Evolutionary conservation across 2,888 invertebrate species (phyloP), one percentile per base, ranked within the genome.

Genomic region (Drosophila multiciliata): DNA sequence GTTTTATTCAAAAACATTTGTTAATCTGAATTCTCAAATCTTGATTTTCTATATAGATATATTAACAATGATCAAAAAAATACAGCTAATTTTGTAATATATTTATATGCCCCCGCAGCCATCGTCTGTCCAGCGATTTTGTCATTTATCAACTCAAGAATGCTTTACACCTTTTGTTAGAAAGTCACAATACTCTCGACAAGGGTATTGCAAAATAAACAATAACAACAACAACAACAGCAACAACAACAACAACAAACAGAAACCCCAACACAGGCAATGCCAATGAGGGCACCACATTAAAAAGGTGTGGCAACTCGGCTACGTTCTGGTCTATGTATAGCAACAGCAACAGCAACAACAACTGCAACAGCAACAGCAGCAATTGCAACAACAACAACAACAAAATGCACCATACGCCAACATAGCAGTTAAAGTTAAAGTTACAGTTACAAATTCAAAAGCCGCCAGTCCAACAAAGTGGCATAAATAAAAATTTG

Each of bases 221-320:
- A 61, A 57, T 45, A 67, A 42, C 36, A 62, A 48, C 60, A 61
- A 57, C 53, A 67, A n/a, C 36, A 64, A 42, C 57, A 26, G 11
- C 35, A 64, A 54, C 4, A 38, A 17, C 33, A 32, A 23, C 23
- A 52, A 54, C 57, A 61, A 62, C 73, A 29, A 52, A 65, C 42
- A n/a, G 58, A 74, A 82, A 59, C 54, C 66, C 62, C 62, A 68
- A 48, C 60, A 63, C 62, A 61, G 69, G 59, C 84, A 62, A 70
- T 66, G 64, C 78, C 81, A 78, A 78, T 57, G 78, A 80, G 78
- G 81, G 78, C 78, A 78, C 36, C 81, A 57, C 81, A 77, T 72
- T 67, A 62, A 62, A 72, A 83, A 83, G 84, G 87, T 83, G 82
- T 83, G 79, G 78, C 82, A 83, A 80, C 66, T 63, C 66, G 76